Percentiles rank a stretch among this genome's conserved stretches.
Conservation (phyloP, 2,797 vertebrate genomes). For the Allobates femoralis region DNA sequence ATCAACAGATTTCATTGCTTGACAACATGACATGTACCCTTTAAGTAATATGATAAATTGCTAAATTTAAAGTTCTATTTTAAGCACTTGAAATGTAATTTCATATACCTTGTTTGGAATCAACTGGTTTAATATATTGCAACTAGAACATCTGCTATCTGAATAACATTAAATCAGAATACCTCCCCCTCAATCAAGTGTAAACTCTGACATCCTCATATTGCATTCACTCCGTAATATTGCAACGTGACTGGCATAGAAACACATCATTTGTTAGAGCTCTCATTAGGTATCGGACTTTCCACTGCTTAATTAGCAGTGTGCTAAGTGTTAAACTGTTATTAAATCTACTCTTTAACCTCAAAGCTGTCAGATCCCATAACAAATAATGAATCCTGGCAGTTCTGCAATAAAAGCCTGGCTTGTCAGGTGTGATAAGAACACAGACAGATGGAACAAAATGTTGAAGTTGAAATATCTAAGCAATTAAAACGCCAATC, state of each 20-base stretch:
- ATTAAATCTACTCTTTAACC: constrained; percentile 46
- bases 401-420: constrained; percentile 55
- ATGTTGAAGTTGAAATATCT: constrained; percentile 50
- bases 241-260: constrained; percentile 3
- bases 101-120: constrained; percentile 3
- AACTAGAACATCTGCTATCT: background rate
- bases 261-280: constrained; percentile 37
- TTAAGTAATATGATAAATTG: too few relatives aligned
- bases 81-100: constrained; percentile 1
- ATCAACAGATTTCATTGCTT: too few relatives aligned
- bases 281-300: constrained; percentile 53
- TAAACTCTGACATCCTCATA: constrained; percentile 40
- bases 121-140: background rate
- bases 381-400: constrained; percentile 39
- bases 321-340: constrained; percentile 52
- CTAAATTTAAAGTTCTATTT: background rate
- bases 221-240: rapidly evolving
- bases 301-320: constrained; percentile 56
- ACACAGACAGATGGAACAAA: constrained; percentile 50
- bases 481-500: constrained; percentile 48
- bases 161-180: background rate
- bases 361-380: constrained; percentile 39
- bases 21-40: too few relatives aligned
- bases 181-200: background rate
- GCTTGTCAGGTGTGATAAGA: constrained; percentile 42